Conservation (phyloP, 2,113 vertebrate species). For the Sakesphorus luctuosus region DNA sequence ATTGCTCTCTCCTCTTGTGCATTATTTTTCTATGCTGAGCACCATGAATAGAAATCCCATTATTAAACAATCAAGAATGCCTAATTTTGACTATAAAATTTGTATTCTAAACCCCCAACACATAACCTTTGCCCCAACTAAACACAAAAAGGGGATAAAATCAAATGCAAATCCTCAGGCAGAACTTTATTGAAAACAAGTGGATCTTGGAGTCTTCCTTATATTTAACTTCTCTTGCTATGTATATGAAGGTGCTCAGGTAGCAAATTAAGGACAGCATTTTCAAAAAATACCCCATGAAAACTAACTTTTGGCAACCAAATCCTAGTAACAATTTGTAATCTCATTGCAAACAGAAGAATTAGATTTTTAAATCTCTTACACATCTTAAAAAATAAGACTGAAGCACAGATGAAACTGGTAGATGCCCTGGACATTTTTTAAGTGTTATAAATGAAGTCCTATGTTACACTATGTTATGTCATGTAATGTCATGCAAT, state of each 20-base stretch:
- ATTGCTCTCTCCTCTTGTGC: conserved; percentile 65
- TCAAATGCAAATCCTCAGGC: conserved; percentile 24
- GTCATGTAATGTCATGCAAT: not conserved
- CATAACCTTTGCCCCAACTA: not conserved
- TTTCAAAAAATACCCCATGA: not conserved
- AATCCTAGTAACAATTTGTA: not conserved
- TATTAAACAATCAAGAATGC: conserved; percentile 71
- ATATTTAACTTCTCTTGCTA: not conserved
- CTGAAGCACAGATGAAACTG: not conserved
- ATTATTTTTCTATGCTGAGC: conserved; percentile 63
- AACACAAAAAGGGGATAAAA: not conserved
- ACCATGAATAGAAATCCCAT: conserved; percentile 73
- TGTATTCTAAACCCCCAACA: conserved; percentile 24
- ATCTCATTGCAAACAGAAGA: not conserved
- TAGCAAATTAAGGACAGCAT: not conserved
- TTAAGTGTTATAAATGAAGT: not conserved
- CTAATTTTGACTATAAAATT: conserved; percentile 68
- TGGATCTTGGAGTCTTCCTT: conserved; percentile 3
- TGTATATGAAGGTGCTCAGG: not conserved
- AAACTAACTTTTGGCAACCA: not conserved
- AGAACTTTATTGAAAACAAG: conserved; percentile 35
- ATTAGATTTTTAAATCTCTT: not conserved
- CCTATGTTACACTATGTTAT: not conserved
- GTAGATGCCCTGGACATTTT: not conserved
- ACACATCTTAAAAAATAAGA: not conserved